These are phyloP conservation scores for Hippocampus zosterae DNA, from an alignment of 2,113 vertebrate species.

Conservation along the genomic window DNA sequence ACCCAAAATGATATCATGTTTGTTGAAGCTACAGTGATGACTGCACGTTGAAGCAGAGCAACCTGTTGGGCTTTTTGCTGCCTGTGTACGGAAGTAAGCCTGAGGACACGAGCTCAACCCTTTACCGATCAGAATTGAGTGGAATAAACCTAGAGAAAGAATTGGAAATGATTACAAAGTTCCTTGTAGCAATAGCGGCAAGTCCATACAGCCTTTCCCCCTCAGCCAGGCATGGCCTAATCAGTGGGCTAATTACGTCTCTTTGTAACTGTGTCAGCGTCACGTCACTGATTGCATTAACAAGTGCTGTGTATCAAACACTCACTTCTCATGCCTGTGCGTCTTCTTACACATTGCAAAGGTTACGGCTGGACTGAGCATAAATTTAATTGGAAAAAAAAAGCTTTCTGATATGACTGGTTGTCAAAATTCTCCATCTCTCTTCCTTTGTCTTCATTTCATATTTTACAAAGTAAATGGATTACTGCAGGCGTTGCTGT, in stretches of 20 bases:
- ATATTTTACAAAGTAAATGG: conserved; percentile 30
- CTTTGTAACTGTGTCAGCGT: conserved; percentile 44
- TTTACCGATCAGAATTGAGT: conserved; percentile 16
- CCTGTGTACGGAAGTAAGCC: conserved; percentile 27
- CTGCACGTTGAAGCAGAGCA: conserved; percentile 22
- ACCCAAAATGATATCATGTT: background rate
- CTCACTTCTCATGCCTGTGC: conserved; percentile 42
- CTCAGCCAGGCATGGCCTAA: conserved; percentile 55
- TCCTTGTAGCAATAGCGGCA: conserved; percentile 39
- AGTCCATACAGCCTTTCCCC: conserved; percentile 38
- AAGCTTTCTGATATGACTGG: conserved; percentile 31
- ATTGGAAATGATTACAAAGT: conserved; percentile 13
- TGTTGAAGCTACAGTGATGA: conserved; percentile 30
- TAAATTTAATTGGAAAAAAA: conserved; percentile 10
- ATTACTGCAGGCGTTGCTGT: conserved; percentile 19
- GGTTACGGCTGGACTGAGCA: conserved; percentile 36
- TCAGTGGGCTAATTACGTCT: conserved; percentile 61
- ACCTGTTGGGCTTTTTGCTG: conserved; percentile 21
- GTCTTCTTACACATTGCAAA: conserved; percentile 48
- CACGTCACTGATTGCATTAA: conserved; percentile 67
- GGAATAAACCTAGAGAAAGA: background rate
- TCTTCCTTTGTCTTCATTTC: background rate
- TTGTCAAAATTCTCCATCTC: conserved; percentile 16
- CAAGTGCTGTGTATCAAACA: conserved; percentile 61
- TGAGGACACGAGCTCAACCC: conserved; percentile 18